These are phyloP conservation scores for Lobophora halterata DNA, from an alignment of 2,888 invertebrate genomes.

Conservation along the genomic window DNA sequence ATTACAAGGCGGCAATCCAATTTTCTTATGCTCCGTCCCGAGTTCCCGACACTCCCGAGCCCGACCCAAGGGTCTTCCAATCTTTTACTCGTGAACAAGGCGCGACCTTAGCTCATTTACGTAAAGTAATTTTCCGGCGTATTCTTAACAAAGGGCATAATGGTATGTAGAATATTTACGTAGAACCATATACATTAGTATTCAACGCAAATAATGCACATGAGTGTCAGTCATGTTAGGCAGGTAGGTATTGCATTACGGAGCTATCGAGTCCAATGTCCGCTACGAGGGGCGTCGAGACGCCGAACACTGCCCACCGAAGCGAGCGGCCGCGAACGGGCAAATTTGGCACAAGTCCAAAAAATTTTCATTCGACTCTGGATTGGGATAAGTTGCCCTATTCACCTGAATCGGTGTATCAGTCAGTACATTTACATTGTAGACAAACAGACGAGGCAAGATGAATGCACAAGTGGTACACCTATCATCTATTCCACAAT, in stretches of 20 bases:
- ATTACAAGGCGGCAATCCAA: conserved; percentile 6
- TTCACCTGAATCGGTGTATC: conserved; percentile 72
- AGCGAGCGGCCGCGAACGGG: conserved; percentile 52
- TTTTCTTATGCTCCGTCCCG: too few species aligned
- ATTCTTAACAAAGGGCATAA: conserved; percentile 5
- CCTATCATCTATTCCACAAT: too few species aligned
- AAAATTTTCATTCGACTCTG: conserved; percentile 69
- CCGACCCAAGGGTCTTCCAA: conserved; percentile 3
- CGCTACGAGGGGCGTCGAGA: conserved; percentile 43
- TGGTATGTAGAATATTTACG: conserved; percentile 10
- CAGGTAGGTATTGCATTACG: conserved; percentile 53
- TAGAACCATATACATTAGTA: conserved; percentile 20
- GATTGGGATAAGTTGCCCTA: conserved; percentile 68
- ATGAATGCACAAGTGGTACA: background rate
- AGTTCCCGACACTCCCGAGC: too few species aligned
- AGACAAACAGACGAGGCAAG: conserved; percentile 3
- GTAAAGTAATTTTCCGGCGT: conserved; percentile 6
- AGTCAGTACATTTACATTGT: conserved; percentile 48
- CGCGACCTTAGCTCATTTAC: conserved; percentile 3
- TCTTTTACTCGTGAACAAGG: conserved; percentile 2
- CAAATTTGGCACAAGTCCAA: conserved; percentile 67
- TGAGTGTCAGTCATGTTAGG: conserved; percentile 38
- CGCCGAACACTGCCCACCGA: conserved; percentile 29
- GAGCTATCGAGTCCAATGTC: conserved; percentile 53
- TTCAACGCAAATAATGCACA: conserved; percentile 43